Evolutionary conservation across 2,888 invertebrate genomes (phyloP).

Genomic region (Xestia xanthographa): DNA sequence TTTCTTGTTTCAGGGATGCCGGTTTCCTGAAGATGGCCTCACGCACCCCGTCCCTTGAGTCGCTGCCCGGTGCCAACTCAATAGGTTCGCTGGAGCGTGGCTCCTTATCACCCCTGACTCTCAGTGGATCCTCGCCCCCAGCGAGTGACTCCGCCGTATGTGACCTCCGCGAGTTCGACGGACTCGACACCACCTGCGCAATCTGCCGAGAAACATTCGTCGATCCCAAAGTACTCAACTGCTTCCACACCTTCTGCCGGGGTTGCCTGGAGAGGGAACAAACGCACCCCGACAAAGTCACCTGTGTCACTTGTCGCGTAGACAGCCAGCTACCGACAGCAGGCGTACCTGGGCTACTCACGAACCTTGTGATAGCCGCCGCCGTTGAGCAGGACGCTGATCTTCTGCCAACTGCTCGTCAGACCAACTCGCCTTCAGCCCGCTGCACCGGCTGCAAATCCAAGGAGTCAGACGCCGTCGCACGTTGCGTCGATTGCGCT

Average conservation of each 20-base stretch:
- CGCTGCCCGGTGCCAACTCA: constrained; percentile 97
- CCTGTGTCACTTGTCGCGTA: constrained; percentile 93
- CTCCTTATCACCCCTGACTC: constrained; percentile 95
- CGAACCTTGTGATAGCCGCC: constrained; percentile 91
- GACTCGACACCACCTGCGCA: constrained; percentile 91
- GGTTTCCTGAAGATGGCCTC: constrained; percentile 98
- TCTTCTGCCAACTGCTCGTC: constrained; percentile 86
- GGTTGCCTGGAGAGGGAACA: constrained; percentile 94
- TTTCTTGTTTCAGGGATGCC: constrained; percentile 94
- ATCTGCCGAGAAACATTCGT: constrained; percentile 94
- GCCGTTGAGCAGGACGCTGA: constrained; percentile 90
- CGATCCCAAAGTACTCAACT: constrained; percentile 94
- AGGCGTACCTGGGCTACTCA: constrained; percentile 92
- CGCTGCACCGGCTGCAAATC: constrained; percentile 99
- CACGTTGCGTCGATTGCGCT: constrained; percentile 98
- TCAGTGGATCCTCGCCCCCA: constrained; percentile 96
- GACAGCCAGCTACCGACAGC: constrained; percentile 88
- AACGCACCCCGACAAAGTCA: constrained; percentile 93
- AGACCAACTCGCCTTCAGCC: constrained; percentile 88
- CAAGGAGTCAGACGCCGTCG: constrained; percentile 98
- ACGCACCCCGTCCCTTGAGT: constrained; percentile 97
- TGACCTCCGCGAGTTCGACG: constrained; percentile 92
- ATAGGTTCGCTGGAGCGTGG: constrained; percentile 96
- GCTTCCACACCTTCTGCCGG: constrained; percentile 96
- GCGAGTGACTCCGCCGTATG: constrained; percentile 96